Evolutionary conservation across 2,113 vertebrate species (phyloP).

Genomic region (Amazona guildingii): DNA sequence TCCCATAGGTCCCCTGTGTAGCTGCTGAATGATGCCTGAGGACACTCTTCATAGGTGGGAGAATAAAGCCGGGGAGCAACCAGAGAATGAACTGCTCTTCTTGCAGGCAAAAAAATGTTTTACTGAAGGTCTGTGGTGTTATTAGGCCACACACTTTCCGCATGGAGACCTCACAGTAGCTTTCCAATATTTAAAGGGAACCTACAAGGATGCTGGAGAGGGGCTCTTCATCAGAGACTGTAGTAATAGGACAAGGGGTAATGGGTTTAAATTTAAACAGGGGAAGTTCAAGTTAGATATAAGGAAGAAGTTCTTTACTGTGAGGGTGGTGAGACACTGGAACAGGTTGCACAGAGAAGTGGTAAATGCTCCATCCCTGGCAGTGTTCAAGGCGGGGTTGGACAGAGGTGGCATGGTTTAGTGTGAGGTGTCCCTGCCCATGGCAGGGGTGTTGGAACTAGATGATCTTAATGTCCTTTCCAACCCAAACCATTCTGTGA

Average conservation of each 20-base stretch:
- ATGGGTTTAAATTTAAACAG: background rate
- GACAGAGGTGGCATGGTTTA: background rate
- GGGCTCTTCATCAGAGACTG: background rate
- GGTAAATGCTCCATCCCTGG: background rate
- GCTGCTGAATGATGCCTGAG: conserved; percentile 41
- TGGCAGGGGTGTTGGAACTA: background rate
- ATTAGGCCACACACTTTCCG: background rate
- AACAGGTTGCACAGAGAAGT: background rate
- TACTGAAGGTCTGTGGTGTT: background rate
- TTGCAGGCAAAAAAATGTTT: background rate
- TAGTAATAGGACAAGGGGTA: background rate
- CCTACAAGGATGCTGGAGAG: background rate
- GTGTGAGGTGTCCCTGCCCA: background rate
- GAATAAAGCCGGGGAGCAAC: background rate
- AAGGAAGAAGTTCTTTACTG: background rate
- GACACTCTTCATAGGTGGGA: conserved; percentile 6
- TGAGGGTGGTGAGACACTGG: background rate
- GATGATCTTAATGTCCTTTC: background rate
- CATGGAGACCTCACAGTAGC: background rate
- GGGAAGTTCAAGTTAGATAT: background rate
- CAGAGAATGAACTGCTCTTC: background rate
- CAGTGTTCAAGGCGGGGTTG: background rate
- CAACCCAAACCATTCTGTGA: background rate
- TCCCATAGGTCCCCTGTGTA: conserved; percentile 9
- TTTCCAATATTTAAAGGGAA: background rate